Base-by-base conservation (phyloP, 2,113 vertebrate genomes). In the Bujurquina vittata region DNA sequence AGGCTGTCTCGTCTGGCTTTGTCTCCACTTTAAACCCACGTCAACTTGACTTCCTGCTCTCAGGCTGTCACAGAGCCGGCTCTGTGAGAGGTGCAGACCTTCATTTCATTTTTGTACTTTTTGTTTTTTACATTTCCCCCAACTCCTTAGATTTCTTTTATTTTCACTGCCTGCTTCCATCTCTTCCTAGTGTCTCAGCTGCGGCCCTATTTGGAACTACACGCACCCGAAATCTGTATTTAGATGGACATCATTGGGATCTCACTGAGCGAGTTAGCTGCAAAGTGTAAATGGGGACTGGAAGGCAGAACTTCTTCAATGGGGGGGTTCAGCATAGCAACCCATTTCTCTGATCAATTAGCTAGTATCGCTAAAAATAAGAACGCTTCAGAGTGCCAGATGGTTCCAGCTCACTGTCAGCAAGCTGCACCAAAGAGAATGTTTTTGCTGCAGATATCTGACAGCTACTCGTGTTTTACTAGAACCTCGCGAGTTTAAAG, bases 41-140 rank as follows among this genome's bases (percentile, higher is more conserved):
- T 84, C 84, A 74, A 60, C 52, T 56, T 43, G 59, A 88, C 86
- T 85, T 85, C 82, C 79, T 83, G 86, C 73, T 83, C 79, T 81
- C 79, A 15, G 58, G 43, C 40, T 80, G 75, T 57, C 72, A 84
- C 80, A 82, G 40, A 35, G 54, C 12, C 37, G 7, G 56, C 56
- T n/a, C 31, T 18, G 40, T 26, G 46, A 18, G 20, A 23, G 11
- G 37, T 2, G 31, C 57, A 65, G 15, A 54, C 62, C 6, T 60
- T 8, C 9, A 2, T 7, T 62, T 59, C n/a, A 20, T 17, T 56
- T 37, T 10, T 31, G 14, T 35, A 37, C 11, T 15, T 35, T 22
- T 26, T 79, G 55, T 35, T n/a, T 26, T 18, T 29, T 60, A 20
- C 15, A 1, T 37, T 12, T 82, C 35, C 22, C 22, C 20, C 23